Evolutionary conservation across 2,113 vertebrate species (phyloP), one percentile per base, ranked within the genome.

Genomic region (Hemiprocne comata): DNA sequence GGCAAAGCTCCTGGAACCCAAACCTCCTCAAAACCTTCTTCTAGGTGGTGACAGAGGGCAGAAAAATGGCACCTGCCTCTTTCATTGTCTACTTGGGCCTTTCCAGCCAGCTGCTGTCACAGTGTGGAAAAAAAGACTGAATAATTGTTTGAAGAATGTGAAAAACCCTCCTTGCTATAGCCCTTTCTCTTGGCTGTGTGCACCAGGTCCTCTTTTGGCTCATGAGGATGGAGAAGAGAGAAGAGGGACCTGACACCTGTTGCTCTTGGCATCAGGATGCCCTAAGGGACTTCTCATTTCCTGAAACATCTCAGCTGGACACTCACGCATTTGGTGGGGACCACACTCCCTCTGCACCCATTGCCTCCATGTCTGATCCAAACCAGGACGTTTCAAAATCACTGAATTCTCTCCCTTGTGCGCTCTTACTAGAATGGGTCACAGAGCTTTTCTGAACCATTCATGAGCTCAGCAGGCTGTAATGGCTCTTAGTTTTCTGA

Each of bases 291-390:
- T 76, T 61, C 25, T 19, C 10, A 23, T 40, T 70, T 65, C 65
- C 51, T 11, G 26, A 31, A 76, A 38, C 51, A 36, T 28, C 55
- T 48, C 71, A 71, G 79, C 55, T 34, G 34, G 26, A 44, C 7
- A 5, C 55, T 74, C 23, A 10, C 0, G 1, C 17, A 11, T 20
- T 55, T 23, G 13, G 38, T 17, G 31, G 51, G 75, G 34, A 78
- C 17, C 42, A 44, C 26, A 4, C 5, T 36, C 6, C 19, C 26
- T 18, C 44, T 31, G 66, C 33, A 55, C 65, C 24, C 46, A 2
- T 24, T 10, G 18, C 61, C 31, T 88, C 50, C 19, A 34, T 0
- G 0, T 40, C 23, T 48, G 18, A 29, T 13, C 40, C 57, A 72
- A 65, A 51, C 10, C 1, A 8, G n/a, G 10, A 21, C 7, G 13